phyloP scores from a whole-genome alignment of 1,140 invertebrate genomes.

The Halesus radiatus region DNA sequence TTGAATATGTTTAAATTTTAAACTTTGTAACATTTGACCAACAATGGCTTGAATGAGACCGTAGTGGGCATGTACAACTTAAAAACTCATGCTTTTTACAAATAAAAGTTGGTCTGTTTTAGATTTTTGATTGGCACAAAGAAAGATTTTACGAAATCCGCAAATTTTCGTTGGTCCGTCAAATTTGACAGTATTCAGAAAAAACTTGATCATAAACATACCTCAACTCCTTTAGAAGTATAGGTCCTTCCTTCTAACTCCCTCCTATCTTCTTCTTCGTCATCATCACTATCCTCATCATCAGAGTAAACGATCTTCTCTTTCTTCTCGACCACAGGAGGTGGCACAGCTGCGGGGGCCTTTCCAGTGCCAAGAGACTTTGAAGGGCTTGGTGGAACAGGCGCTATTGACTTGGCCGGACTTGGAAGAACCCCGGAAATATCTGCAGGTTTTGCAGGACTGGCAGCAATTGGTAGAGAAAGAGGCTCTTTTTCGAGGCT shows the following conservation, averaged over 20 bases:
- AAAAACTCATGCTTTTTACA: too few species aligned
- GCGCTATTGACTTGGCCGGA: not conserved
- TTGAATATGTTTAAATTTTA: too few species aligned
- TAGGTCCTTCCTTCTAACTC: slow-evolving; percentile 84
- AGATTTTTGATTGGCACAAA: too few species aligned
- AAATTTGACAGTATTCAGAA: too few species aligned
- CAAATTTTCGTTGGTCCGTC: too few species aligned
- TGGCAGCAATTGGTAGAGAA: not conserved
- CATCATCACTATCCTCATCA: slow-evolving; percentile 63
- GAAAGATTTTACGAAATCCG: too few species aligned
- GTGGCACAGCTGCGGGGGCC: slow-evolving; percentile 49
- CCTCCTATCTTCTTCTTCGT: slow-evolving; percentile 77
- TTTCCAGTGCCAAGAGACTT: not conserved
- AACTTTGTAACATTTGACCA: too few species aligned
- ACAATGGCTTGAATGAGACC: too few species aligned
- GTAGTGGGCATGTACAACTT: too few species aligned
- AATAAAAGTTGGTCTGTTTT: too few species aligned
- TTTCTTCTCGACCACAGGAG: slow-evolving; percentile 58
- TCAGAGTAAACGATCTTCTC: slow-evolving; percentile 65
- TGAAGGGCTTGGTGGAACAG: slow-evolving; percentile 18
- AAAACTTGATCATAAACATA: slow-evolving; percentile 60
- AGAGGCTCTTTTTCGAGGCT: not conserved
- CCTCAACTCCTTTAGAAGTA: slow-evolving; percentile 83
- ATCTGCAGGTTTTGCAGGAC: not conserved
- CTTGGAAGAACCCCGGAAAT: not conserved